Evolutionary conservation across 2,113 vertebrate species (phyloP).

Genomic region (Sporophila hypoxantha): DNA sequence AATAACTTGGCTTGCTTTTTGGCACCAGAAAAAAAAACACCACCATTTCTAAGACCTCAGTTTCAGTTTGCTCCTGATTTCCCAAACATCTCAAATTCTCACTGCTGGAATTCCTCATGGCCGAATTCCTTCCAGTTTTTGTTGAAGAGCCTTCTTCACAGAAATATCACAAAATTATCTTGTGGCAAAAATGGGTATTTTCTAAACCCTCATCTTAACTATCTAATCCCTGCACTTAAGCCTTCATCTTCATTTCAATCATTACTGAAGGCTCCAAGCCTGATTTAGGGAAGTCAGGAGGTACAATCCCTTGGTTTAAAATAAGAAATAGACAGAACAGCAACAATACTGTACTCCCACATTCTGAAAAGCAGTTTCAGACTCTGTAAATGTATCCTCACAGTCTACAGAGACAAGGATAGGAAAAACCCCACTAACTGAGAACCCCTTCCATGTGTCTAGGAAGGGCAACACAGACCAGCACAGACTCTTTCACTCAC

Average conservation of each 20-base stretch:
- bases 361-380: neutral
- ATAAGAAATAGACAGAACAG: neutral
- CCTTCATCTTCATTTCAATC: constrained; percentile 11
- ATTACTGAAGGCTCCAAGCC: constrained; percentile 14
- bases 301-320: neutral
- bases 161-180: constrained; percentile 34
- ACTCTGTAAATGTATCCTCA: neutral
- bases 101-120: constrained; percentile 42
- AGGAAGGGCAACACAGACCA: neutral
- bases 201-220: constrained; percentile 28
- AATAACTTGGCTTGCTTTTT: constrained; percentile 42
- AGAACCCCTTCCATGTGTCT: neutral
- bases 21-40: constrained; percentile 28
- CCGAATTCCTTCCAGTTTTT: constrained; percentile 38
- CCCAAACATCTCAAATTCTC: constrained; percentile 57
- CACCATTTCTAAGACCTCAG: constrained; percentile 47
- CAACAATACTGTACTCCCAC: neutral
- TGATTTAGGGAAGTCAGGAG: constrained; percentile 14
- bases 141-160: constrained; percentile 22
- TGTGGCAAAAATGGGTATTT: constrained; percentile 19
- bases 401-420: neutral
- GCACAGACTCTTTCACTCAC: neutral
- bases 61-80: constrained; percentile 57
- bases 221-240: constrained; percentile 18
- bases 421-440: neutral